Evolutionary conservation across 2,888 invertebrate genomes (phyloP), one percentile per base, ranked within the genome.

Genomic region (Baccha elongata): DNA sequence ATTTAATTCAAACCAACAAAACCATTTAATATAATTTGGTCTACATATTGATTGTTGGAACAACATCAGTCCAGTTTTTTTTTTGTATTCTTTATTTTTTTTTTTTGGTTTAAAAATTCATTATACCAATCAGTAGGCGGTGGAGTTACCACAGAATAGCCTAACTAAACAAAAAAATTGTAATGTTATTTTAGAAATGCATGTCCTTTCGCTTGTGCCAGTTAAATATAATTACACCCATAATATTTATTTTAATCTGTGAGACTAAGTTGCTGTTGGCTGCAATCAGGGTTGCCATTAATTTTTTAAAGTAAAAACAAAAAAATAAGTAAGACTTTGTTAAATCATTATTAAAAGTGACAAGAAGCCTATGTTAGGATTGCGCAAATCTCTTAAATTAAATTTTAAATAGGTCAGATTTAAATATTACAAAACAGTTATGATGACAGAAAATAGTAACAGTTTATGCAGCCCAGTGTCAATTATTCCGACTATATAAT

Each of bases 191-290:
- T n/a, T 10, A 15, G 62, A 46, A n/a, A 17, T 7, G 11, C 42
- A 58, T 65, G 75, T 71, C 76, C 76, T 75, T 64, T 75, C 69
- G 75, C 75, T 71, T 58, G 75, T 71, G 52, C 8, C 52, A 52
- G 17, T 65, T 40, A 53, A 65, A 60, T 58, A 46, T 60, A 67
- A 81, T 65, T 65, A 48, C 64, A 50, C 23, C 19, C 29, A 60
- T 75, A 69, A 81, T 44, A 58, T 46, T 69, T 35, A 71, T 23
- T 65, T 42, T 68, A 44, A 68, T 68, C 13, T 37, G 44, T 23
- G 46, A 53, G 3, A 6, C 35, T 52, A 52, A 35, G 0, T 35
- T 10, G 10, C 35, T 3, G 11, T 3, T 35, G n/a, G 10, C 3
- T 11, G 35, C n/a, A 35, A 35, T 23, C 35, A 35, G 35, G 35